Conservation (phyloP, 2,113 vertebrate genomes). For the Helogale parvula region DNA sequence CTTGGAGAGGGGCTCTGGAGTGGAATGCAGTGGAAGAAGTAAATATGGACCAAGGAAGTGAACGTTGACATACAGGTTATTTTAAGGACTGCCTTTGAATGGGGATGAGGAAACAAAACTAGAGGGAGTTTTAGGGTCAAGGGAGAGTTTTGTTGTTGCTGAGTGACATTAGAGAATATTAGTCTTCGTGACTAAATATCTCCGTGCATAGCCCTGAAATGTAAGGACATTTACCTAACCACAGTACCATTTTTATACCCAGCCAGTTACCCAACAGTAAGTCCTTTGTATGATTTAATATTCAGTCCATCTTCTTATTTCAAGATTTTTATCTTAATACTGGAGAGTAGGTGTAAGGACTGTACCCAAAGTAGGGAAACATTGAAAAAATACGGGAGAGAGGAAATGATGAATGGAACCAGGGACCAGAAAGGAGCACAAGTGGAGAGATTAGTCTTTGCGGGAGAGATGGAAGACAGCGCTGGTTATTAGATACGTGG, state of each 20-base stretch:
- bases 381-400: neutral
- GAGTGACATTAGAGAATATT: neutral
- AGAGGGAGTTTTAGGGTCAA: neutral
- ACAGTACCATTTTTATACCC: neutral
- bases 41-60: neutral
- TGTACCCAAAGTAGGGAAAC: neutral
- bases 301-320: neutral
- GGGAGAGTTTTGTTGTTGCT: neutral
- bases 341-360: neutral
- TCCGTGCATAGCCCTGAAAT: neutral
- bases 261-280: neutral
- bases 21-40: neutral
- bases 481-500: neutral
- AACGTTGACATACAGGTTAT: fast-evolving
- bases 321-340: neutral
- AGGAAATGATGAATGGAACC: neutral
- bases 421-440: neutral
- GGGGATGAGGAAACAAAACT: neutral
- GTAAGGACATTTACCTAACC: neutral
- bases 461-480: neutral
- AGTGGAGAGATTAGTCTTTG: neutral
- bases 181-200: neutral
- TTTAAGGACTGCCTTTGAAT: neutral
- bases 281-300: neutral
- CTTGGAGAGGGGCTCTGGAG: neutral